Conservation (phyloP, 2,888 invertebrate genomes). For the Volucella inflata region DNA sequence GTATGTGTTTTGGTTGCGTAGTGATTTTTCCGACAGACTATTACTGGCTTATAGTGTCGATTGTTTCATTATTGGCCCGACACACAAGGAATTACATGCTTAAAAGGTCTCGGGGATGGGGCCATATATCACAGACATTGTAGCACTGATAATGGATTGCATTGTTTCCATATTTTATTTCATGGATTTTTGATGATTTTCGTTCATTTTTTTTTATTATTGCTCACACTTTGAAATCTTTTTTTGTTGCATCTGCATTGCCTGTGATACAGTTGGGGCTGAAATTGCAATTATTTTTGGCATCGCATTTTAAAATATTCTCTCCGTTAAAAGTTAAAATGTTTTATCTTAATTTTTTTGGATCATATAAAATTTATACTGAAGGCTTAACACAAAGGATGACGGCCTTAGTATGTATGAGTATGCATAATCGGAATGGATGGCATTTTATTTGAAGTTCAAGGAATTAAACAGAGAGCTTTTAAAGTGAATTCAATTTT, state of each 20-base stretch:
- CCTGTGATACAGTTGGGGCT: constrained; percentile 30
- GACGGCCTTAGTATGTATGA: no score
- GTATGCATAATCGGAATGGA: no score
- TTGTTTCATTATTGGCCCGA: constrained; percentile 69
- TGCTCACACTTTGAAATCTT: neutral
- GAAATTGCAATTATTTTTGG: constrained; percentile 44
- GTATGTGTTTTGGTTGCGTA: constrained; percentile 1
- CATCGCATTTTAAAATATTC: constrained; percentile 32
- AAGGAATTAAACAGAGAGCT: no score
- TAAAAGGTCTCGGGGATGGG: constrained; percentile 34
- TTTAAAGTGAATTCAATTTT: no score
- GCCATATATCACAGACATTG: constrained; percentile 50
- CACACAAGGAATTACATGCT: constrained; percentile 64
- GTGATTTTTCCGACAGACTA: constrained; percentile 26
- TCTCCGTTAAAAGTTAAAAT: constrained; percentile 4
- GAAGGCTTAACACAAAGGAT: no score
- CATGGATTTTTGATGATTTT: constrained; percentile 43
- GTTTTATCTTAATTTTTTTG: neutral
- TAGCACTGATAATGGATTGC: constrained; percentile 68
- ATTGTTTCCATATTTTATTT: constrained; percentile 70
- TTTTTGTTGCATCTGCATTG: constrained; percentile 17
- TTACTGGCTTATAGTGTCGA: constrained; percentile 59
- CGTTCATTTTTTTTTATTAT: neutral
- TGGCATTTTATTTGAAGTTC: no score
- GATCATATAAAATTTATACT: constrained; percentile 1